phyloP scores from a whole-genome alignment of 2,888 invertebrate species.

The Athalia circularis region DNA sequence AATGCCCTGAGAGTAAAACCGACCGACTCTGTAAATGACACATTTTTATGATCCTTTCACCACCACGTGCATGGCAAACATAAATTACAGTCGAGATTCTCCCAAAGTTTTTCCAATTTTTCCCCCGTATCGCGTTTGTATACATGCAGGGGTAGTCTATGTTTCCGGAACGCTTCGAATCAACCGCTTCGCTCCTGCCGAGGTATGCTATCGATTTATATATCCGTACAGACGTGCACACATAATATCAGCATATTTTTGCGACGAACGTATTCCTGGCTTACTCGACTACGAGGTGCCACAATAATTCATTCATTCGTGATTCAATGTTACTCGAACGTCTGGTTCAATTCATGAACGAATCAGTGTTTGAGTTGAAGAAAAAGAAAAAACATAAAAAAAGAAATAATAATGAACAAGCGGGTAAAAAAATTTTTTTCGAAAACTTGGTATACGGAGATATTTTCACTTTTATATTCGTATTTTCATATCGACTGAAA shows the following conservation, averaged over 20 bases:
- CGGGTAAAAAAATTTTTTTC: not conserved
- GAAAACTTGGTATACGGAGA: slow-evolving; percentile 42
- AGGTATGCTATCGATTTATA: not conserved
- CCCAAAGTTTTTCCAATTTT: not conserved
- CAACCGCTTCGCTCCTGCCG: not conserved
- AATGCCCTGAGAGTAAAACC: slow-evolving; percentile 5
- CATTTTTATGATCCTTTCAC: not conserved
- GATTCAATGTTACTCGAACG: slow-evolving; percentile 5
- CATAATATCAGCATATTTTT: slow-evolving; percentile 9
- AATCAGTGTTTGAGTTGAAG: not conserved
- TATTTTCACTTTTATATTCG: not conserved
- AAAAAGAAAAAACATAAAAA: not conserved
- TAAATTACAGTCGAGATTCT: too few species aligned
- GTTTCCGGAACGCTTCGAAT: too few species aligned
- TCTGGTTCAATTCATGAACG: not conserved
- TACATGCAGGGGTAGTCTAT: too few species aligned
- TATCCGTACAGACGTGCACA: not conserved
- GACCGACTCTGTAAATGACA: slow-evolving; percentile 21
- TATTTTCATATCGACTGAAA: slow-evolving; percentile 14
- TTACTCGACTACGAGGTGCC: not conserved
- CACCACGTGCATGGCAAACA: not conserved
- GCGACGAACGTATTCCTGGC: slow-evolving; percentile 4
- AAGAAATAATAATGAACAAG: not conserved
- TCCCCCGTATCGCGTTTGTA: too few species aligned
- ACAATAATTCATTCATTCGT: slow-evolving; percentile 32